A percentile compares a stretch with the other conserved stretches of the same genome.
phyloP scores from a whole-genome alignment of 2,797 vertebrate genomes.

The Anabas testudineus region DNA sequence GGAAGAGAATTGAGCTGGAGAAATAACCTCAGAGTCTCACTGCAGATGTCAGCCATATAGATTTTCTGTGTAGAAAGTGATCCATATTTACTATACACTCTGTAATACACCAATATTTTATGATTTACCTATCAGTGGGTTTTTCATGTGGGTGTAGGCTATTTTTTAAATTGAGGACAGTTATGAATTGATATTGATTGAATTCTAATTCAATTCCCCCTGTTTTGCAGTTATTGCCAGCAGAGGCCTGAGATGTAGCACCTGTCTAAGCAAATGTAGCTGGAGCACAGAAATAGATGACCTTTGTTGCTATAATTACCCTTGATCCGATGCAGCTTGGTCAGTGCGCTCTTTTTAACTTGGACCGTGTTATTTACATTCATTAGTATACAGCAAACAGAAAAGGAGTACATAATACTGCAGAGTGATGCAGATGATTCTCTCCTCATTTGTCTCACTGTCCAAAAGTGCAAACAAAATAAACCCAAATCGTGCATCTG shows the following conservation, averaged over 20 bases:
- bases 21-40: constrained; percentile 68
- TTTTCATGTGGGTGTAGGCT: constrained; percentile 68
- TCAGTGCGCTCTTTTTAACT: constrained; percentile 39
- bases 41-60: constrained; percentile 72
- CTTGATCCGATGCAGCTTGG: constrained; percentile 58
- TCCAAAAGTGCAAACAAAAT: constrained; percentile 30
- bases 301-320: constrained; percentile 75
- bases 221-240: constrained; percentile 57
- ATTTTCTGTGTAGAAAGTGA: constrained; percentile 78
- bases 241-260: constrained; percentile 54
- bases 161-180: constrained; percentile 77
- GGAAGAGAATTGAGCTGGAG: constrained; percentile 70
- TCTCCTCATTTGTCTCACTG: constrained; percentile 23
- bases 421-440: constrained; percentile 13
- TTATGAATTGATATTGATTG: constrained; percentile 83
- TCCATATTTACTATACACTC: constrained; percentile 77
- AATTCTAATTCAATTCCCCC: constrained; percentile 79
- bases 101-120: constrained; percentile 81
- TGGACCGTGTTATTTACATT: constrained; percentile 32
- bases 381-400: constrained; percentile 12
- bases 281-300: constrained; percentile 57
- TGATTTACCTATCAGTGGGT: constrained; percentile 79
- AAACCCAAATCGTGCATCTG: constrained; percentile 34
- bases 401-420: constrained; percentile 9
- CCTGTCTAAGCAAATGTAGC: constrained; percentile 49